These are phyloP conservation scores for Lasioglossum vierecki DNA, from an alignment of 2,888 invertebrate genomes.

Conservation along the genomic window DNA sequence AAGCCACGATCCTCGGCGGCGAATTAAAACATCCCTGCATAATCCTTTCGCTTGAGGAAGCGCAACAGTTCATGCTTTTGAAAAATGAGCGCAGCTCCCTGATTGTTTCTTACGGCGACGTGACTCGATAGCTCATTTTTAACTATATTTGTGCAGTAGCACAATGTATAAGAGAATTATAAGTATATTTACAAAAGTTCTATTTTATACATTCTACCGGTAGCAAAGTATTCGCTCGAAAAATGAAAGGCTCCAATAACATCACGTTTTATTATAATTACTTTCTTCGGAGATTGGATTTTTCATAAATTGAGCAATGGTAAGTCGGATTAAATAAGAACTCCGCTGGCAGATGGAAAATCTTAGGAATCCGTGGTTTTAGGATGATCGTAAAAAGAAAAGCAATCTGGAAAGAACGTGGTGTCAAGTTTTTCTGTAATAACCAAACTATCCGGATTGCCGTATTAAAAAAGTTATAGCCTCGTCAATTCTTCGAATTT, in stretches of 20 bases:
- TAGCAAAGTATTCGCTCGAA: background rate
- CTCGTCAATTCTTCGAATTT: too few relatives aligned
- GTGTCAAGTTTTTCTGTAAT: background rate
- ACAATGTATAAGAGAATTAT: too few relatives aligned
- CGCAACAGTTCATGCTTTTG: background rate
- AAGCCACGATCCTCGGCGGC: background rate
- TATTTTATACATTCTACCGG: too few relatives aligned
- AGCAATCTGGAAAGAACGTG: background rate
- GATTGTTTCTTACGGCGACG: background rate
- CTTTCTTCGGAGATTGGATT: background rate
- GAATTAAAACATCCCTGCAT: constrained; percentile 10
- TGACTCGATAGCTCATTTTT: background rate
- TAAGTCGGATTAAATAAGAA: background rate
- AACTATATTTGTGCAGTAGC: background rate
- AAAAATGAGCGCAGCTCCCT: background rate
- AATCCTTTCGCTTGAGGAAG: background rate
- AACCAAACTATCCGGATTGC: background rate
- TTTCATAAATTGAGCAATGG: background rate
- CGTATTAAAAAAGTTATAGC: background rate
- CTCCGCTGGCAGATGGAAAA: background rate
- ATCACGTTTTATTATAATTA: background rate
- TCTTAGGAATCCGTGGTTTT: background rate
- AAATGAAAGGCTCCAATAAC: background rate
- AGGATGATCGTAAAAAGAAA: constrained; percentile 1
- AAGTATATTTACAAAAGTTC: too few relatives aligned